A percentile compares a stretch with the other conserved stretches of the same genome.
Conservation (phyloP, 2,113 vertebrate species). For the Carassius auratus region DNA sequence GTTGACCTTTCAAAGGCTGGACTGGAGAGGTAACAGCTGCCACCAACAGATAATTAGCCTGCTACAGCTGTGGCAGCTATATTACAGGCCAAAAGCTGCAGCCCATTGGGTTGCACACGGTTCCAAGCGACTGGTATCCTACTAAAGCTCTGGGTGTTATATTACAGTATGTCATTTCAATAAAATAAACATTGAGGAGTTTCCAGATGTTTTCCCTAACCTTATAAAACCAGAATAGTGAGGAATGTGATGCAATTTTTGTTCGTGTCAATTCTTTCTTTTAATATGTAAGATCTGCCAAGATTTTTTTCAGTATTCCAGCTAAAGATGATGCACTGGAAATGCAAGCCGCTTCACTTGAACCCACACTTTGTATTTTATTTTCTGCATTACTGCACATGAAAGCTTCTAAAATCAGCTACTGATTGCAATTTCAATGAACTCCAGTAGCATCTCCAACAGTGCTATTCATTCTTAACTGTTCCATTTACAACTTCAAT, state of each 20-base stretch:
- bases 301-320: not conserved
- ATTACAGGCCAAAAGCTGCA: slow-evolving; percentile 11
- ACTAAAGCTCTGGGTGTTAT: not conserved
- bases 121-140: not conserved
- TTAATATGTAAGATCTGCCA: not conserved
- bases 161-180: not conserved
- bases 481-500: slow-evolving; percentile 1
- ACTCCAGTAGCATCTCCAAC: not conserved
- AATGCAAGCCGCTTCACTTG: not conserved
- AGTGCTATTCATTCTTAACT: not conserved
- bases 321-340: not conserved
- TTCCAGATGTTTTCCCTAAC: not conserved
- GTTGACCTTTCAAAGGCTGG: slow-evolving; percentile 33
- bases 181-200: not conserved
- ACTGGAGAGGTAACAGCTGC: slow-evolving; percentile 29
- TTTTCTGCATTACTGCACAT: not conserved
- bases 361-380: not conserved
- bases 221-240: not conserved
- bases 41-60: slow-evolving; percentile 31
- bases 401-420: not conserved
- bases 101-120: not conserved
- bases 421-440: slow-evolving; percentile 10
- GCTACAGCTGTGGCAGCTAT: slow-evolving; percentile 28
- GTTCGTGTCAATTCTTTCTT: not conserved
- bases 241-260: not conserved